A percentile compares a stretch with the other conserved stretches of the same genome.
These are phyloP conservation scores for Bubalus kerabau DNA, from an alignment of 2,113 vertebrate genomes.

Conservation along the genomic window DNA sequence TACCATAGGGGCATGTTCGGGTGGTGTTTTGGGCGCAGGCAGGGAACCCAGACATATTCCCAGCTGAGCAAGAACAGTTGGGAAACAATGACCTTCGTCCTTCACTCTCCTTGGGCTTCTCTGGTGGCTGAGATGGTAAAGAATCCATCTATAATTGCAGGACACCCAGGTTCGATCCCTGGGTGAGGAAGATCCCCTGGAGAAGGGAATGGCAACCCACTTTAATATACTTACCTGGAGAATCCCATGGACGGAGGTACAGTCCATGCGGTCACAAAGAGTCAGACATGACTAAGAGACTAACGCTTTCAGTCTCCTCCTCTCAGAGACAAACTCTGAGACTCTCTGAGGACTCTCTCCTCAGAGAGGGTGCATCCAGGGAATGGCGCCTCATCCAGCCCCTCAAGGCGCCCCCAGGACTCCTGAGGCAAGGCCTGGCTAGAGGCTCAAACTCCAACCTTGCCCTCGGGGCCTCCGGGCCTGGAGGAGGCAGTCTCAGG, in stretches of 20 bases:
- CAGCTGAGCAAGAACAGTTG: background rate
- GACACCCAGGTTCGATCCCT: background rate
- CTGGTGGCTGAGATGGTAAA: background rate
- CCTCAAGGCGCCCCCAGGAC: too few relatives aligned
- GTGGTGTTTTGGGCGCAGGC: accelerated
- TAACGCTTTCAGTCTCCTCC: background rate
- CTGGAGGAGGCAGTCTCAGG: background rate
- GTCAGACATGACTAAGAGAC: background rate
- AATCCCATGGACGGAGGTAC: background rate
- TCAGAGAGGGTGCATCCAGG: too few relatives aligned
- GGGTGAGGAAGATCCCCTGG: background rate
- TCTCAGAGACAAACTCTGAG: background rate
- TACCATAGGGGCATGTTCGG: background rate
- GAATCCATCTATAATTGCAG: background rate
- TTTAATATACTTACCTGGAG: background rate
- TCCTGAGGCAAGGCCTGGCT: background rate
- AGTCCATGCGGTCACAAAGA: background rate
- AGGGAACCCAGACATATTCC: background rate
- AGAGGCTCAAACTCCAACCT: background rate
- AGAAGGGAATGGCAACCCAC: background rate
- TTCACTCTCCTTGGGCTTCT: background rate
- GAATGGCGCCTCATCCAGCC: background rate
- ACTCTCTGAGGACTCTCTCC: background rate
- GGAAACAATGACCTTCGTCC: background rate
- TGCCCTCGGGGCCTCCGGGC: background rate